Conservation (phyloP, 2,797 vertebrate genomes). For the Nothura maculosa region DNA sequence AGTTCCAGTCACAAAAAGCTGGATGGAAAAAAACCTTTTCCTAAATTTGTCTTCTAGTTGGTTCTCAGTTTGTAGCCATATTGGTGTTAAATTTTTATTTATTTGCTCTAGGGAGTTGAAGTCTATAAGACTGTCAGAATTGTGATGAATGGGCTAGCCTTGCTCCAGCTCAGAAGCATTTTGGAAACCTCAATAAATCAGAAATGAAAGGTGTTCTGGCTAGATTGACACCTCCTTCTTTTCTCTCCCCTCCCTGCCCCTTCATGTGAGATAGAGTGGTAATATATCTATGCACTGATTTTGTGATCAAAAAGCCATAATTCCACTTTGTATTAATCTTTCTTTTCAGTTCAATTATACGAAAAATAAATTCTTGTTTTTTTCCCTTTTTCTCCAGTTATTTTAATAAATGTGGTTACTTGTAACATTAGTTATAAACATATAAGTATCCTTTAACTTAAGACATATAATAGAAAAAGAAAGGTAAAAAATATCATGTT, state of each 20-base stretch:
- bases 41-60: neutral
- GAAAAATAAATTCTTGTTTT: neutral
- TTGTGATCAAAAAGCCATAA: neutral
- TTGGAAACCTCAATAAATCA: neutral
- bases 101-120: neutral
- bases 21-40: neutral
- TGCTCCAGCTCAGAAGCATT: neutral
- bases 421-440: neutral
- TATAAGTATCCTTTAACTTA: neutral
- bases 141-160: neutral
- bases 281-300: neutral
- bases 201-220: neutral
- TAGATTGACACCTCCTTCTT: neutral
- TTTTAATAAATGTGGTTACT: neutral
- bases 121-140: neutral
- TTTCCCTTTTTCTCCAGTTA: neutral
- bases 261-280: neutral
- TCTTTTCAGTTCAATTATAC: neutral
- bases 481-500: neutral
- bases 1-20: neutral
- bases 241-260: no score
- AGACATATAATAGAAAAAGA: neutral
- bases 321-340: neutral
- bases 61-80: neutral
- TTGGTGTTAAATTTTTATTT: conserved; percentile 11